Percentiles rank a stretch among this genome's conserved stretches.
These are phyloP conservation scores for Melanostigma gelatinosum DNA, from an alignment of 2,113 vertebrate species.

Conservation along the genomic window DNA sequence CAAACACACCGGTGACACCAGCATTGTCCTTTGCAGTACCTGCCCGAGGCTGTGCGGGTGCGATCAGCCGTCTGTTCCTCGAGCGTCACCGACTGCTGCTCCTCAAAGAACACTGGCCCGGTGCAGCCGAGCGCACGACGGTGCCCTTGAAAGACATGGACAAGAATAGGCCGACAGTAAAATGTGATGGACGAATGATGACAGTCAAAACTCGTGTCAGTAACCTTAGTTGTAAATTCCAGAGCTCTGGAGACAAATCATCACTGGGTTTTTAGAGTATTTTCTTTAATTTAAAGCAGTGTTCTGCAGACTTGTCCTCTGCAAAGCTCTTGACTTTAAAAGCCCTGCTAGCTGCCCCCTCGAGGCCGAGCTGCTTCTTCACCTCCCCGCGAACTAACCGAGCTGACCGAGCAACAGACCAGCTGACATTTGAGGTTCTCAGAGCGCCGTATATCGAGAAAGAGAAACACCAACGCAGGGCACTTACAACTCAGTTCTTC, in stretches of 20 bases:
- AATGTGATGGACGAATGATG: constrained; percentile 10
- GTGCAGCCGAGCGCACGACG: neutral
- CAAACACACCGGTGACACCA: neutral
- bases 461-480: neutral
- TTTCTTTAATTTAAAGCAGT: neutral
- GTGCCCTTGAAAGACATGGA: neutral
- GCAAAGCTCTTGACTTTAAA: neutral
- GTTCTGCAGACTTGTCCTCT: neutral
- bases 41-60: constrained; percentile 8
- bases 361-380: neutral
- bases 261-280: neutral
- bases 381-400: neutral
- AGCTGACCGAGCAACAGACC: constrained; percentile 28
- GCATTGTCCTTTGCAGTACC: constrained; percentile 16
- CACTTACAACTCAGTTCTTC: constrained; percentile 13
- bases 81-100: constrained; percentile 17
- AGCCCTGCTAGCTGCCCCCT: neutral
- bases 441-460: neutral
- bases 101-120: constrained; percentile 48
- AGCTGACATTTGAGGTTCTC: neutral
- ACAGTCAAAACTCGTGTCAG: no score
- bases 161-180: neutral
- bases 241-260: neutral
- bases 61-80: constrained; percentile 31
- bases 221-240: neutral